Evolutionary conservation across 2,888 invertebrate genomes (phyloP).

Genomic region (Mythimna impura): DNA sequence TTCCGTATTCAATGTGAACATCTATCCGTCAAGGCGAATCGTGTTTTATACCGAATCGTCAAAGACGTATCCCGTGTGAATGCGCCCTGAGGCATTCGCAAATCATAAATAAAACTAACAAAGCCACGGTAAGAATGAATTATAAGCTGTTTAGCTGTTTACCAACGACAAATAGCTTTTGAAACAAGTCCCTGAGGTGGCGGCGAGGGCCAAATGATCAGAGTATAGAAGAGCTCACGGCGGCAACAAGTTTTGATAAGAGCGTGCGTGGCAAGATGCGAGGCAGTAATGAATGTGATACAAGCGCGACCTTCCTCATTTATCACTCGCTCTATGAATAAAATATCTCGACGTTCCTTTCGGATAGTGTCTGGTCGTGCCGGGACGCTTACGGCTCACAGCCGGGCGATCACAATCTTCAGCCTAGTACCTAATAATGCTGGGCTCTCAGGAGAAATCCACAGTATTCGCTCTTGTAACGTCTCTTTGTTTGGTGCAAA

Average conservation of each 20-base stretch:
- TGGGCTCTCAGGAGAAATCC: slow-evolving; percentile 82
- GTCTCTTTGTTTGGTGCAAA: slow-evolving; percentile 75
- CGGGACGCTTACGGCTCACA: slow-evolving; percentile 82
- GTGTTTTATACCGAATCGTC: too few species aligned
- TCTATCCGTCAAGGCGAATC: too few species aligned
- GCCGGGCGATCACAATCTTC: slow-evolving; percentile 81
- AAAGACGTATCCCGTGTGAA: too few species aligned
- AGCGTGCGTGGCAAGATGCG: slow-evolving; percentile 83
- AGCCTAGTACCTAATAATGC: slow-evolving; percentile 78
- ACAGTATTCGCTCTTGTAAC: slow-evolving; percentile 72
- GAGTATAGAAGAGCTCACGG: slow-evolving; percentile 78
- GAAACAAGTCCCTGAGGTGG: slow-evolving; percentile 82
- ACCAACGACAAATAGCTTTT: slow-evolving; percentile 82
- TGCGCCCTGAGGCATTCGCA: slow-evolving; percentile 70
- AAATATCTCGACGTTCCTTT: slow-evolving; percentile 86
- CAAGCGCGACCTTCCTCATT: slow-evolving; percentile 84
- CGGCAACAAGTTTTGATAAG: slow-evolving; percentile 89
- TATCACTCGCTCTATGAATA: slow-evolving; percentile 88
- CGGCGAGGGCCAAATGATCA: slow-evolving; percentile 77
- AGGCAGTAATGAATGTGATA: slow-evolving; percentile 89
- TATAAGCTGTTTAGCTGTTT: slow-evolving; percentile 83
- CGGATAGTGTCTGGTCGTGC: slow-evolving; percentile 84
- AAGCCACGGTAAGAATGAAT: slow-evolving; percentile 79
- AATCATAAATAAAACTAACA: slow-evolving; percentile 80
- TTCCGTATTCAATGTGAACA: too few species aligned